Conservation (phyloP, 2,888 invertebrate genomes). For the Pollenia amentaria region DNA sequence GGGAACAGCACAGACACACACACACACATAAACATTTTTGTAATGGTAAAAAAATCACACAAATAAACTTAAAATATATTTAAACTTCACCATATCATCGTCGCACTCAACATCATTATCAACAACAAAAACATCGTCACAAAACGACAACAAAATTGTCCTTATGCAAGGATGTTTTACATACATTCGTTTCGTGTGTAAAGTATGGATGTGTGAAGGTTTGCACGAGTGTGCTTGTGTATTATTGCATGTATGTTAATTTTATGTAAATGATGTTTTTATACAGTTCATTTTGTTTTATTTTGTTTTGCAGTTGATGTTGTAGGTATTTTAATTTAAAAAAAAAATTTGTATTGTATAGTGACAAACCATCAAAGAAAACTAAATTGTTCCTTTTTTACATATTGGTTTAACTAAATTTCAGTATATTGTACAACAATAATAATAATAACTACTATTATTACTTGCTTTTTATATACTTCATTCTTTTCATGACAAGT, state of each 20-base stretch:
- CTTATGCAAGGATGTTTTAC: constrained; percentile 32
- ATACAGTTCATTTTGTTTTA: constrained; percentile 58
- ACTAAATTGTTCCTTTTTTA: constrained; percentile 36
- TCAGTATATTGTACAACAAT: constrained; percentile 44
- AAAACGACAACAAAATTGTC: constrained; percentile 42
- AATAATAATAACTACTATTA: constrained; percentile 4
- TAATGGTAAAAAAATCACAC: background rate
- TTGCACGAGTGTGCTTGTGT: background rate
- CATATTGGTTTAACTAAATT: constrained; percentile 32
- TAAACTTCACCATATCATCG: constrained; percentile 51
- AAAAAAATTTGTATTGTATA: constrained; percentile 57
- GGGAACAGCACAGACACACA: constrained; percentile 36
- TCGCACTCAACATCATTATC: constrained; percentile 30
- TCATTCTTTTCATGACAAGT: background rate
- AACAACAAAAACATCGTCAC: constrained; percentile 29
- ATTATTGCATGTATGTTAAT: constrained; percentile 62
- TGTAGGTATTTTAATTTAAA: constrained; percentile 31
- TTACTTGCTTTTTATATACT: constrained; percentile 50
- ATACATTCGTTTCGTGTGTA: background rate
- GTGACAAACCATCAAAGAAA: constrained; percentile 64
- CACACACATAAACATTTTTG: constrained; percentile 1
- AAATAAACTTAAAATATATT: constrained; percentile 38
- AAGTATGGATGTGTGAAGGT: background rate
- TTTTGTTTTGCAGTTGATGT: constrained; percentile 35
- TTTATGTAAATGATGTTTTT: constrained; percentile 71